Percentiles rank a stretch among this genome's conserved stretches.
Conservation (phyloP, 2,113 vertebrate genomes). For the Bufo gargarizans region DNA sequence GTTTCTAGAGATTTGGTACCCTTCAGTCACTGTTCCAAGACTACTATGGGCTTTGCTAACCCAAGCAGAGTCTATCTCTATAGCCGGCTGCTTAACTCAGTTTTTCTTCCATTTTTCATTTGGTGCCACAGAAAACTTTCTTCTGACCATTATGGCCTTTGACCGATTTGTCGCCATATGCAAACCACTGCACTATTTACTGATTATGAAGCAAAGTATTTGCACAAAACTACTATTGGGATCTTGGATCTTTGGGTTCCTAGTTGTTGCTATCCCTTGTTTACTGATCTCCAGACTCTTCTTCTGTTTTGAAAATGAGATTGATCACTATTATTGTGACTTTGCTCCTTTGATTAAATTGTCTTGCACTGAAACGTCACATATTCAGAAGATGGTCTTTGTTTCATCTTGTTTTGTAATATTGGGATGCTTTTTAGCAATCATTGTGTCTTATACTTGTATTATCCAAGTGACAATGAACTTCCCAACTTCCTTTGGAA, state of each 20-base stretch:
- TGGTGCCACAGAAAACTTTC: slow-evolving; percentile 38
- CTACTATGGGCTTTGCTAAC: slow-evolving; percentile 8
- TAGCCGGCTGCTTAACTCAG: slow-evolving; percentile 13
- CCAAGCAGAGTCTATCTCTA: slow-evolving; percentile 3
- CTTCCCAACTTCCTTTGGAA: neutral
- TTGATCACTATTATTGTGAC: slow-evolving; percentile 55
- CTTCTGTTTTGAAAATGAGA: slow-evolving; percentile 27
- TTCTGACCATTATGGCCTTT: slow-evolving; percentile 35
- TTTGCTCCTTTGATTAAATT: slow-evolving; percentile 32
- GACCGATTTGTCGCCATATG: slow-evolving; percentile 43
- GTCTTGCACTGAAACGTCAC: slow-evolving; percentile 21
- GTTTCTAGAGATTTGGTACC: slow-evolving; percentile 50
- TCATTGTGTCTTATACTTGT: slow-evolving; percentile 23
- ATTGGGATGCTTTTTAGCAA: slow-evolving; percentile 31
- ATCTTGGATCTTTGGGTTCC: slow-evolving; percentile 22
- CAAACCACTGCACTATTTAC: slow-evolving; percentile 19
- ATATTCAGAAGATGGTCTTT: slow-evolving; percentile 25
- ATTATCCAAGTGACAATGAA: neutral
- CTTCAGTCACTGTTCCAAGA: slow-evolving; percentile 42
- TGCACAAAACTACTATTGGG: neutral
- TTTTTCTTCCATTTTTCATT: slow-evolving; percentile 48
- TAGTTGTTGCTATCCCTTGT: slow-evolving; percentile 12
- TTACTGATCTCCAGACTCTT: slow-evolving; percentile 1
- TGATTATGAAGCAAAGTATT: slow-evolving; percentile 29
- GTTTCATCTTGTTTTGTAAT: slow-evolving; percentile 32